Evolutionary conservation across 2,888 invertebrate species (phyloP).

Genomic region (Escarpia spicata): DNA sequence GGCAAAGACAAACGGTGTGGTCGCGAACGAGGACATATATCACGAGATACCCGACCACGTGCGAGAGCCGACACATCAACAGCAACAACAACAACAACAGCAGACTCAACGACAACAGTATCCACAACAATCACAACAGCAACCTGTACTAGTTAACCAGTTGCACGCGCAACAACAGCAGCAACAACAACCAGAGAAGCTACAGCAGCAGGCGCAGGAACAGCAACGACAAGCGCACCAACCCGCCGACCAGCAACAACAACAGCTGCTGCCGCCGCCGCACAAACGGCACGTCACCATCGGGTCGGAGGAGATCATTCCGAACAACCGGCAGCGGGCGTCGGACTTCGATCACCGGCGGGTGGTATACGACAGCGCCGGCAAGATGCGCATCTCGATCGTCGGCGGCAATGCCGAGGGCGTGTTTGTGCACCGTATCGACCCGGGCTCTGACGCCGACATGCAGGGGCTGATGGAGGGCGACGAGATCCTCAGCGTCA

Average conservation of each 20-base stretch:
- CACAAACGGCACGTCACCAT: constrained; percentile 35
- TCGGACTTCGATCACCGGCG: constrained; percentile 30
- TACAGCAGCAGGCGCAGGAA: neutral
- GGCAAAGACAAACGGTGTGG: constrained; percentile 20
- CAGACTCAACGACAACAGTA: constrained; percentile 14
- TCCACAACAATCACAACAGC: constrained; percentile 13
- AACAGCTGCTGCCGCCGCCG: neutral
- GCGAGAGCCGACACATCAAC: neutral
- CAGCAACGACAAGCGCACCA: constrained; percentile 7
- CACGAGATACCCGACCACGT: constrained; percentile 9
- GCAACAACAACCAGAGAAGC: constrained; percentile 14
- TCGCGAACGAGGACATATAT: constrained; percentile 22
- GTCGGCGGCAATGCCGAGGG: constrained; percentile 46
- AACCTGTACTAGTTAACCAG: neutral
- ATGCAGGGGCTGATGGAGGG: constrained; percentile 41
- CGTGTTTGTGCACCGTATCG: constrained; percentile 40
- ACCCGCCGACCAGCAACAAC: neutral
- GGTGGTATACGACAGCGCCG: constrained; percentile 31
- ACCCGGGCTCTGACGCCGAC: constrained; percentile 35
- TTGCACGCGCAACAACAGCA: neutral
- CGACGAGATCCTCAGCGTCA: constrained; percentile 40
- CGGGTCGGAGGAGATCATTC: constrained; percentile 32
- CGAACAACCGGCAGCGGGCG: constrained; percentile 20
- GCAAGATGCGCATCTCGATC: constrained; percentile 33
- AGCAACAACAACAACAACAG: neutral